Base-by-base conservation (phyloP, 92 coral and sea anemone genomes). In the Anthopleura xanthogrammica region DNA sequence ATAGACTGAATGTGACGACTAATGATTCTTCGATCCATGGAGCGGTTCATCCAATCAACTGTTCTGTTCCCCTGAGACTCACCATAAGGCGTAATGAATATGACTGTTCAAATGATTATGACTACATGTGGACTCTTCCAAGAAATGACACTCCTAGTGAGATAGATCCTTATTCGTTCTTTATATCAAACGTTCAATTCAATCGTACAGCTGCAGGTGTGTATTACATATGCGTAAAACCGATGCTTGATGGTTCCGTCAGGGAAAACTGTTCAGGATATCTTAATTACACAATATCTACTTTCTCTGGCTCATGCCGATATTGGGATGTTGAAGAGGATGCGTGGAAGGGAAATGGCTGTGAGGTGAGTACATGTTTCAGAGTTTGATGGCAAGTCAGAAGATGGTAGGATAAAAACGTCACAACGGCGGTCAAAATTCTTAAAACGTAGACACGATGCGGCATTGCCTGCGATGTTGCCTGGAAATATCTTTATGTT, bases 141-240 rank as follows among this genome's bases (percentile, higher is more conserved):
- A 79, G 82, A 36, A 81, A 72, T 52, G 84, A 92, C 78, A 60
- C 50, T n/a, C 76, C 88, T 0, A 17, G 9, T 9, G 12, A 72
- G 7, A 79, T 76, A 20, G 88, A 91, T 10, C 87, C 90, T 9
- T 90, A 78, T 56, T 57, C 89, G 8, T 74, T 95, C 54, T 95
- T 80, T 73, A 87, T 92, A 40, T 95, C 98, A 22, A 95, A 95
- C 84, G 88, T 82, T 54, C 88, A 93, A 75, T 71, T 95, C 36
- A 88, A 90, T 84, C 89, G 90, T 20, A 85, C 88, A 1, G 81
- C 93, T 11, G 89, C 89, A 29, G 93, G 95, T 23, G 79, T 62
- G 80, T 86, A 79, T 64, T 89, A 60, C 82, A 60, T 89, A 7
- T 78, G 82, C 10, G 77, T 89, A 20, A 16, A 66, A 60, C 87